Base-by-base conservation (phyloP, 2,113 vertebrate genomes). In the Glaucomys volans region DNA sequence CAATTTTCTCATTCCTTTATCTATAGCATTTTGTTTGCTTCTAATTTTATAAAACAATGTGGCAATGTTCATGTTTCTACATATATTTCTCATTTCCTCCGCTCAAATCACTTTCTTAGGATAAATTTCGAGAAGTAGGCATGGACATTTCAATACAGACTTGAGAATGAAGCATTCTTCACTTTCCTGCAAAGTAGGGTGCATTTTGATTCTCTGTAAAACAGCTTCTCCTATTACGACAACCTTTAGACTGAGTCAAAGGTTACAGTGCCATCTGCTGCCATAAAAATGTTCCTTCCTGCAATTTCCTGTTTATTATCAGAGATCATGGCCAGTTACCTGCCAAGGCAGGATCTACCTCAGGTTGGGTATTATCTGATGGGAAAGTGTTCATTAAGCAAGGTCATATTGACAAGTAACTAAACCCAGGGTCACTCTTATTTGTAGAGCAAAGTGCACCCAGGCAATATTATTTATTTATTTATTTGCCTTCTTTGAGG, bases 191-290 rank as follows among this genome's bases (percentile, higher is more conserved):
- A 52, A 76, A 95, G 22, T 64, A 13, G 6, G 8, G 0, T 71
- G 50, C 40, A 71, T 5, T 76, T 96, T 59, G 13, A 18, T 44
- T 86, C 37, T 95, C 66, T 67, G 16, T 91, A 66, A 83, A 47
- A 91, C 0, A 3, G 9, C 20, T 42, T 95, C 59, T 80, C 7
- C 11, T 22, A 6, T 50, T 26, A 75, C 71, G 32, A 59, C 95
- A 94, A 52, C 13, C 7, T 81, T 80, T 35, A 44, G 6, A 10
- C 18, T 62, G 66, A 76, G 8, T 26, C 1, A 1, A 3, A 59
- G 81, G 32, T 30, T 4, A 97, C 75, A 81, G 80, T 76, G 94
- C 95, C 96, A 93, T 92, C 96, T 97, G 93, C 87, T 97, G 96
- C 82, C 18, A n/a, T 76, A 57, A 76, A 86, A 91, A 69, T 6